Evolutionary conservation across 1,140 invertebrate genomes (phyloP), one percentile per base, ranked within the genome.

Genomic region (Procambarus clarkii): DNA sequence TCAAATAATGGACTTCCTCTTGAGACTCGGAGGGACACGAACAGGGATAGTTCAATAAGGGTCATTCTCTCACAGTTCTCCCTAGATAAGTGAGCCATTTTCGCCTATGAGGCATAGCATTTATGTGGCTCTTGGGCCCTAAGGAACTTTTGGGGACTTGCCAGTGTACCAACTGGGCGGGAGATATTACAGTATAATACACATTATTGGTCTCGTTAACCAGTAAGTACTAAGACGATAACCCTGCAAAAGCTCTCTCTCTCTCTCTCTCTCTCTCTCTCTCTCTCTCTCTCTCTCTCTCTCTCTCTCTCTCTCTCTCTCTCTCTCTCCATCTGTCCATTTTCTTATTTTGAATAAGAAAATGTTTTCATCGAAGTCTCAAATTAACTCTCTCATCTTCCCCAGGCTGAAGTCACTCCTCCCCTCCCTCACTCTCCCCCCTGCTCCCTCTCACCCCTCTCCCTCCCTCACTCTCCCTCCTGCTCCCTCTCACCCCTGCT

Each of bases 231-330:
- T 18, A 34, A 2, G 8, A 24, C 34, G 69, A 74, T 34, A 34
- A 34, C n/a, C 3, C 7, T 74, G 8, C 21, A 4, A 34, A 2
- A 34, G n/a, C 24, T 7, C 48, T 79, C 3, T 79, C n/a, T 48
- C 44, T 24, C 77, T 78, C 46, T 78, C 46, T 44, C 24, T 44
- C 76, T 44, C 76, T 13, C 76, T 44, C 45, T 45, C 76, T 78
- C 76, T 78, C 46, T 48, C 76, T 48, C 46, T 78, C 76, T 69
- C 64, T 69, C 64, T 69, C 64, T 69, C 64, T 69, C 64, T 69
- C 64, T 69, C 60, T 69, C 60, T 69, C 60, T 69, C 60, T 64
- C 60, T 64, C 60, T 64, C 60, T 64, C 60, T 64, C 60, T 64
- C 60, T 64, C 60, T 64, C 60, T 64, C 60, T 64, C 60, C 18